Conservation (phyloP, 2,797 vertebrate species). For the Siniperca scherzeri region DNA sequence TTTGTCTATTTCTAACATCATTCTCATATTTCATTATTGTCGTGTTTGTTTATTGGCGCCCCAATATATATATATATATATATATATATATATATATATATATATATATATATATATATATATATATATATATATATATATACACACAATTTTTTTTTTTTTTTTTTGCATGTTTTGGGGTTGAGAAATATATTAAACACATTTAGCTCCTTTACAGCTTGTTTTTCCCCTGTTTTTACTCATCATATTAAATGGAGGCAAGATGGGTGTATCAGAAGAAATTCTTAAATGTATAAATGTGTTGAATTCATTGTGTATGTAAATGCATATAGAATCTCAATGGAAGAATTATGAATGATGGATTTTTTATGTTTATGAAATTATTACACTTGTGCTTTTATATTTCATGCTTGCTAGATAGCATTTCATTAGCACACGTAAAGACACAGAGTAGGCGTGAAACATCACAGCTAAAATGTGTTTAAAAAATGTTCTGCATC, state of each 20-base stretch:
- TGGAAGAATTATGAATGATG: constrained; percentile 35
- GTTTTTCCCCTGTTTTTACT: not conserved
- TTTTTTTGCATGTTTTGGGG: not conserved
- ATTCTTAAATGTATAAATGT: constrained; percentile 23
- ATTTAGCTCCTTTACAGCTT: not conserved
- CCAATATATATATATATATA: not conserved
- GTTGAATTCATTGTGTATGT: constrained; percentile 30
- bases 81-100: no score
- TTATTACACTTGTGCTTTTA: constrained; percentile 14
- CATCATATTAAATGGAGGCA: constrained; percentile 5
- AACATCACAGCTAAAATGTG: constrained; percentile 12
- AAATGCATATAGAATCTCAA: constrained; percentile 37
- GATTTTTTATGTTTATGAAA: constrained; percentile 55
- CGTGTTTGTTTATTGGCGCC: not conserved
- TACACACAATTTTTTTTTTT: no score
- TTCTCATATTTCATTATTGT: not conserved
- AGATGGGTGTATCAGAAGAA: not conserved
- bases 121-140: no score
- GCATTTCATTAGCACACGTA: constrained; percentile 19
- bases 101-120: no score
- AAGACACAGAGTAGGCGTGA: constrained; percentile 4
- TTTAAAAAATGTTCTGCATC: not conserved
- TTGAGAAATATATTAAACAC: constrained; percentile 1
- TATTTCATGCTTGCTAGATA: not conserved
- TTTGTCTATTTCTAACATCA: not conserved